Base-by-base conservation (phyloP, 2,888 invertebrate species). In the Salticus scenicus region DNA sequence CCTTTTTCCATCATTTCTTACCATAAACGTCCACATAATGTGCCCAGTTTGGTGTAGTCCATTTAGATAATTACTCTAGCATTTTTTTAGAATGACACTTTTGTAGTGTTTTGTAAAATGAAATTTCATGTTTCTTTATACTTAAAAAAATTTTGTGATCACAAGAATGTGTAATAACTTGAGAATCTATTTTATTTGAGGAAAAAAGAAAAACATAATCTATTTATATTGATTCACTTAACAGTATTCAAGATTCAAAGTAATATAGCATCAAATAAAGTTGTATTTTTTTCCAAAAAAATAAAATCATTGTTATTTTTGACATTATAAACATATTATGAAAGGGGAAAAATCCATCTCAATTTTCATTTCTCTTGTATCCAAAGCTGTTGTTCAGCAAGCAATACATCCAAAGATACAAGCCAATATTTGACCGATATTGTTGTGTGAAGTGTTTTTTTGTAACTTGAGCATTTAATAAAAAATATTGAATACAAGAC, bases 101-200 rank as follows among this genome's bases (percentile, higher is more conserved):
- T 83, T 83, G 83, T 83, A 76, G 83, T 75, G 72, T 83, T 83
- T 83, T 83, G 57, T 73, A 73, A 73, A 57, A 47, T 7, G 37
- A 2, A 47, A 47, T 14, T 47, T 47, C 42, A 47, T 47, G 42
- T 47, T 47, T 47, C 42, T 47, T 47, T 47, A 47, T 47, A 47
- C 42, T 47, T 10, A 17, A 47, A 47, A 47, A 47, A 2, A 47
- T 17, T 2, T 47, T 47, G 42, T 17, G 42, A 2, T 2, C 17
- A 17, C 42, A 47, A 47, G 42, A 47, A 47, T 2, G 17, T 2
- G 42, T 47, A 47, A 37, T 8, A 12, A 37, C 12, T 37, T 37
- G 12, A 8, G 37, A 37, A 14, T 14, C 37, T 47, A 14, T 47
- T 12, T 47, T 47, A 47, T 47, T 47, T 47, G 42, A 47, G 17